These are phyloP conservation scores for Yponomeuta cagnagella DNA, from an alignment of 2,888 invertebrate species.

Conservation along the genomic window DNA sequence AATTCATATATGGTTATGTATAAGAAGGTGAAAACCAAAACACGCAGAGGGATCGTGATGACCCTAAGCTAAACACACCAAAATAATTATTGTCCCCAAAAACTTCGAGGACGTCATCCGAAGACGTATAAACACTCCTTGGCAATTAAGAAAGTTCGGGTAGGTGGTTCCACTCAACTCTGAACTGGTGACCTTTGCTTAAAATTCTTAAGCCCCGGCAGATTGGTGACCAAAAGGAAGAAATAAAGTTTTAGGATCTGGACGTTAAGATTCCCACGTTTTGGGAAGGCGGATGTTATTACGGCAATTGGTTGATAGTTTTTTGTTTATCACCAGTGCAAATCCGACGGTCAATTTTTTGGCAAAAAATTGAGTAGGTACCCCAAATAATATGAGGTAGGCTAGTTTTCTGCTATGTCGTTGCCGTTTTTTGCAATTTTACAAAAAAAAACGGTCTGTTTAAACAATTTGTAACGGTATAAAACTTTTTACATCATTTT, in stretches of 20 bases:
- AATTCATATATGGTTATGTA: too few species aligned
- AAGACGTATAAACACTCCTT: slow-evolving; percentile 5
- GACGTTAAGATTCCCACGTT: not conserved
- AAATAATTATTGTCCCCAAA: slow-evolving; percentile 11
- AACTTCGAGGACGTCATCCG: not conserved
- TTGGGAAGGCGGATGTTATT: not conserved
- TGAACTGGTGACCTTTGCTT: not conserved
- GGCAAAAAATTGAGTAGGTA: too few species aligned
- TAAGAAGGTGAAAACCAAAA: not conserved
- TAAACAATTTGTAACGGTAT: too few species aligned
- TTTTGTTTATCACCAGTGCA: not conserved
- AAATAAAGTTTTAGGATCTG: not conserved
- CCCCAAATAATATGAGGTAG: too few species aligned
- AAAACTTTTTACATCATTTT: too few species aligned
- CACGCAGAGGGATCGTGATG: not conserved
- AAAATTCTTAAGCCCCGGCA: too few species aligned
- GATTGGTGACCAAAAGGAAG: not conserved
- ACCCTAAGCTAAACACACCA: not conserved
- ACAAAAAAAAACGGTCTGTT: too few species aligned
- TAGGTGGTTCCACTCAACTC: not conserved
- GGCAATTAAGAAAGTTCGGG: slow-evolving; percentile 9
- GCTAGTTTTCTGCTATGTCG: too few species aligned
- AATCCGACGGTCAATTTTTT: too few species aligned
- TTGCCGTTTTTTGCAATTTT: too few species aligned
- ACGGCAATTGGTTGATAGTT: not conserved